Evolutionary conservation across 2,888 invertebrate genomes (phyloP).

Genomic region (Oscheius myriophilus): DNA sequence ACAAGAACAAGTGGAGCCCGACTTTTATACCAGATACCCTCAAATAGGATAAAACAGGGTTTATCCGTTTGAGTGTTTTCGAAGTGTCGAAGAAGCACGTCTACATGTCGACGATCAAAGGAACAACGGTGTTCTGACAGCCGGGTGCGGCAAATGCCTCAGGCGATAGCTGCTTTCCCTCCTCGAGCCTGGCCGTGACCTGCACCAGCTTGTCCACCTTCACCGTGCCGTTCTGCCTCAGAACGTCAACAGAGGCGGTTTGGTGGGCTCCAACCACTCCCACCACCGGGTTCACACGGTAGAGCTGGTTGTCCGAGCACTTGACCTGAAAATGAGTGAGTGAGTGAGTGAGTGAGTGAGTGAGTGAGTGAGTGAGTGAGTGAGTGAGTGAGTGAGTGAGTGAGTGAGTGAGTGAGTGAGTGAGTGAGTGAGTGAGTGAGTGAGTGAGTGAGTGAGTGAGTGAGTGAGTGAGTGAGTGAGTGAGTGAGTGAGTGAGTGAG

Average conservation of each 20-base stretch:
- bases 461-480: too few species aligned
- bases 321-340: neutral
- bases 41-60: too few species aligned
- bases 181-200: neutral
- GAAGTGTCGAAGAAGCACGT: too few species aligned
- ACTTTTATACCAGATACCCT: too few species aligned
- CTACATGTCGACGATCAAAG: constrained; percentile 22
- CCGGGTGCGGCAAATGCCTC: neutral
- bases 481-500: too few species aligned
- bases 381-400: too few species aligned
- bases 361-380: too few species aligned
- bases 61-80: neutral
- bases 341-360: too few species aligned
- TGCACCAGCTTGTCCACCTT: constrained; percentile 11
- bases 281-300: constrained; percentile 12
- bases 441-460: too few species aligned
- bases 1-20: too few species aligned
- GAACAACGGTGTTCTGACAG: constrained; percentile 15
- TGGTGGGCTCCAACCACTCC: constrained; percentile 6
- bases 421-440: too few species aligned
- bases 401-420: too few species aligned
- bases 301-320: constrained; percentile 24
- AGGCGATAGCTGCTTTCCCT: neutral
- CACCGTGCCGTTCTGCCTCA: constrained; percentile 13
- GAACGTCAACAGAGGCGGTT: constrained; percentile 1